Conservation (phyloP, 2,797 vertebrate genomes). For the Sus cebifrons region DNA sequence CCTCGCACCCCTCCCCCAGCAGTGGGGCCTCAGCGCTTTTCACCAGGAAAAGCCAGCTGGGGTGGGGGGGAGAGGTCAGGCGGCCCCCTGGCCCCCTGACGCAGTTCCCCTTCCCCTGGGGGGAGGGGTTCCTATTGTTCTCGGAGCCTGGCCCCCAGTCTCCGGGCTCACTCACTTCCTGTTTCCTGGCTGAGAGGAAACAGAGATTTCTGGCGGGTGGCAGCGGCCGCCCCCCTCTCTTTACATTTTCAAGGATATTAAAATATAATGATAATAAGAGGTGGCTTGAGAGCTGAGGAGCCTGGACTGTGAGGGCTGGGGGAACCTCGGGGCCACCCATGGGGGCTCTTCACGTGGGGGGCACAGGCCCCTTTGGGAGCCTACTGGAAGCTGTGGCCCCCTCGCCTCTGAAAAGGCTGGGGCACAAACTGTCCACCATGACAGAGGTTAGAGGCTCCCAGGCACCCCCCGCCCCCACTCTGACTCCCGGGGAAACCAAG, state of each 20-base stretch:
- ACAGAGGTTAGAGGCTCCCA: accelerated
- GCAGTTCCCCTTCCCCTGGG: slow-evolving; percentile 95
- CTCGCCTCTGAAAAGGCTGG: not conserved
- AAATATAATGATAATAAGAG: slow-evolving; percentile 61
- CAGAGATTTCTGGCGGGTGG: slow-evolving; percentile 90
- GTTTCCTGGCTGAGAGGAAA: slow-evolving; percentile 96
- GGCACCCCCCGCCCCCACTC: not conserved
- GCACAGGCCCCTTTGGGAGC: not conserved
- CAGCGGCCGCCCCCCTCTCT: slow-evolving; percentile 63
- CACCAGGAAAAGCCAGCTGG: slow-evolving; percentile 79
- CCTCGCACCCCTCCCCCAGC: not conserved
- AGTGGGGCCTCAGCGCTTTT: not conserved
- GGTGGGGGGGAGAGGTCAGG: slow-evolving; percentile 91
- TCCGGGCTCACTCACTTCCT: slow-evolving; percentile 95
- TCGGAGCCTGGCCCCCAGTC: slow-evolving; percentile 92
- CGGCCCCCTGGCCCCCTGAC: slow-evolving; percentile 93
- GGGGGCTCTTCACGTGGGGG: not conserved
- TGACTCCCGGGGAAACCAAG: not conserved
- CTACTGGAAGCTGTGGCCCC: accelerated
- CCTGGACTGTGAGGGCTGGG: not conserved
- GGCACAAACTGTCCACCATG: accelerated
- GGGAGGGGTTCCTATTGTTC: slow-evolving; percentile 96
- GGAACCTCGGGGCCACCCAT: accelerated
- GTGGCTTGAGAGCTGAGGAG: slow-evolving; percentile 37
- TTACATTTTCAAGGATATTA: slow-evolving; percentile 80